Base-by-base conservation (phyloP, 2,797 vertebrate genomes). In the Lithobates sylvaticus region DNA sequence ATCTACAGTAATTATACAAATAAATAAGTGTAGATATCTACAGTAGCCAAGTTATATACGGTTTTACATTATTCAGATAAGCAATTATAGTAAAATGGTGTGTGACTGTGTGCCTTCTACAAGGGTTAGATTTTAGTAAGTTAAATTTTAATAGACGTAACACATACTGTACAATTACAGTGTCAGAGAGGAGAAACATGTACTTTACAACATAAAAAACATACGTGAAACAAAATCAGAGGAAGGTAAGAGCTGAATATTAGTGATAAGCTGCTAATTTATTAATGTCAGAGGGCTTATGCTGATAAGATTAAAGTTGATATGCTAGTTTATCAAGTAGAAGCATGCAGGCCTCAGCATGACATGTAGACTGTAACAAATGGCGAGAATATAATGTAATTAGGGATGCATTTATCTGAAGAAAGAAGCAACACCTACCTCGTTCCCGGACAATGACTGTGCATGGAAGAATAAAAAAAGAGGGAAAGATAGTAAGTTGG, bases 371-470 rank as follows among this genome's bases (percentile, higher is more conserved):
- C 64, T 21, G 39, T 65, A 72, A 67, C 34, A 50, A 73, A 85
- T 73, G 76, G 4, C 27, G 34, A 58, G 5, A 12, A 68, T 44
- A 10, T 54, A 79, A 64, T 58, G 39, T 36, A 68, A 87, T 76
- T 77, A 83, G 29, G 42, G 36, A 50, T 23, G n/a, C 36, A 68
- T 61, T 81, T 80, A 76, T 67, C 68, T 47, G 54, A 65, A 65
- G 5, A 21, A 36, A 64, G 44, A 67, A 78, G 32, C 3, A 70
- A 76, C 18, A 64, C 98, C 96, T 98, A 99, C 98, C 98, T 94
- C 97, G 97, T 95, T 99, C 98, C 95, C 98, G 98, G 94, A 99
- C 96, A 96, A 99, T 99, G 95, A 99, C 98, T 99, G 97, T 18
- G 85, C 83, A 92, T 94, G 92, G 95, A 95, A 96, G 96, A 5